Base-by-base conservation (phyloP, 2,113 vertebrate species). In the Maccullochella peelii region DNA sequence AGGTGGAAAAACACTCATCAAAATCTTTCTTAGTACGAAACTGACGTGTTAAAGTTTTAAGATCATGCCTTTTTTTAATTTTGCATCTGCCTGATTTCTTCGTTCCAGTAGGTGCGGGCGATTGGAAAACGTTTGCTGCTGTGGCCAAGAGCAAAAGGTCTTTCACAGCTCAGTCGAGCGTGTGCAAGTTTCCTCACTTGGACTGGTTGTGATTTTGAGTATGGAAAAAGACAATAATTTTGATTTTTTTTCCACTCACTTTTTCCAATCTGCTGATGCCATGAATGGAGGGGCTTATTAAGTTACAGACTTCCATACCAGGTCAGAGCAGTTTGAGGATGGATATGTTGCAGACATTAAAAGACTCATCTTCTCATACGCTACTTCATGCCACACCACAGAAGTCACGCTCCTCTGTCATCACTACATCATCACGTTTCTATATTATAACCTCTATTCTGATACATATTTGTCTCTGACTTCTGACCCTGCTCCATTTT, bases 221-320 rank as follows among this genome's bases (percentile, higher is more conserved):
- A 84, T 82, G 90, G 84, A 92, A 91, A 93, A 94, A 89, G 84
- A 90, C 90, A 89, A 92, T 89, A 86, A 92, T 92, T 88, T 85
- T 8, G 85, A 81, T 84, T 79, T 78, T 91, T 89, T 91, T 89
- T 88, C 87, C 88, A 93, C 67, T 85, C 58, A 61, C 69, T 90
- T 91, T 89, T 92, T 93, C 88, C 89, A 82, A 72, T 88, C 78
- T 75, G 54, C 82, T 62, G 77, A 81, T 92, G 89, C 88, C 83
- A 93, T 88, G 72, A 91, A 69, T 80, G 80, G 83, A 92, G 85
- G 69, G 82, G 59, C 80, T 85, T 85, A 86, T 90, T 89, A 79
- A 73, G 71, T 88, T 89, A 79, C 89, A 86, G 79, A 83, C 78
- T 88, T 92, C 83, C 84, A 86, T 79, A 89, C 80, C 85, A 86